Evolutionary conservation across 2,797 vertebrate species (phyloP).

Genomic region (Smutsia gigantea): DNA sequence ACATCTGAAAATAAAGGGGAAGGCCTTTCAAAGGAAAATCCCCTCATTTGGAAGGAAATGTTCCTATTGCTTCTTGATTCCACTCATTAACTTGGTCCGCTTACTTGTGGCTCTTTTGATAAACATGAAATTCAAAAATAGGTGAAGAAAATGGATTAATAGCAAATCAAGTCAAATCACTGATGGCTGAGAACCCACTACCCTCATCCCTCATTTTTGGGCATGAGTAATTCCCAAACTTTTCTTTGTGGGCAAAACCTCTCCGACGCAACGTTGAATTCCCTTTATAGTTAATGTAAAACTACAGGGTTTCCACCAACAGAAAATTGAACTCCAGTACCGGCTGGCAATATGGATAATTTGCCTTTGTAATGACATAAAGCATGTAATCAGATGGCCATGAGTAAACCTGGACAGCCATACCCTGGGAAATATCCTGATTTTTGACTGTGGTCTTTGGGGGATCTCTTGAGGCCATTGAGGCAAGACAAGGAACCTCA

Average conservation of each 20-base stretch:
- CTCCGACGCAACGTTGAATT: not conserved
- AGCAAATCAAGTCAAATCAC: not conserved
- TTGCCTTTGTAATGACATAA: constrained; percentile 27
- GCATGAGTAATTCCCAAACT: not conserved
- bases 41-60: not conserved
- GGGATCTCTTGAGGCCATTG: not conserved
- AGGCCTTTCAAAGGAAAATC: not conserved
- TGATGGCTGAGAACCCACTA: not conserved
- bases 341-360: not conserved
- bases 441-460: constrained; percentile 13
- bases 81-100: not conserved
- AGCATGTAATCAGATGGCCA: constrained; percentile 42
- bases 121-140: constrained; percentile 22
- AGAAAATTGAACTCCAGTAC: not conserved
- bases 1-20: not conserved
- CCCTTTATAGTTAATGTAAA: constrained; percentile 51
- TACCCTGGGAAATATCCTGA: not conserved
- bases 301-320: constrained; percentile 36
- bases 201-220: not conserved
- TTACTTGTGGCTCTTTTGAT: not conserved
- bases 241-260: not conserved
- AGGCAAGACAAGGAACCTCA: not conserved
- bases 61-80: not conserved
- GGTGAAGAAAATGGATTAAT: not conserved
- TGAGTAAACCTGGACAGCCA: not conserved